These are phyloP conservation scores for Drosophila mojavensis DNA, from an alignment of 1,140 invertebrate species.

Conservation along the genomic window DNA sequence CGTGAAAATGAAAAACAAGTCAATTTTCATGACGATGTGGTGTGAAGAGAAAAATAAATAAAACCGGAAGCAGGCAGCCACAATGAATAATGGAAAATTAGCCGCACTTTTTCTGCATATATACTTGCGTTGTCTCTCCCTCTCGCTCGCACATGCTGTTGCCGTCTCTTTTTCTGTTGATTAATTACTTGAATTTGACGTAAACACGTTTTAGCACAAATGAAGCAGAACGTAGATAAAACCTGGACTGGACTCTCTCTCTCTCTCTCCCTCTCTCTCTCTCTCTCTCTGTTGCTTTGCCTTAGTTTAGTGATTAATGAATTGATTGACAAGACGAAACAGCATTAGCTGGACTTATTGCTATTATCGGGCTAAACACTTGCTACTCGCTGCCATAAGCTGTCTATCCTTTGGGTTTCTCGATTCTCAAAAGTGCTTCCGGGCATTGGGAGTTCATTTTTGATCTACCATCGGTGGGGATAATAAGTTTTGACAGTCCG, in stretches of 20 bases:
- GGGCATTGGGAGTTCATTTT: slow-evolving; percentile 23
- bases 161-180: slow-evolving; percentile 54
- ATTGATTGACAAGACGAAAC: slow-evolving; percentile 62
- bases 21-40: slow-evolving; percentile 23
- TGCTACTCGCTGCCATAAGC: slow-evolving; percentile 40
- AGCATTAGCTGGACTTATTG: slow-evolving; percentile 32
- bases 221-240: slow-evolving; percentile 75
- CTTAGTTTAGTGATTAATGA: slow-evolving; percentile 66
- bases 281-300: not conserved
- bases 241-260: not conserved
- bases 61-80: slow-evolving; percentile 44
- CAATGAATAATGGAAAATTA: slow-evolving; percentile 64
- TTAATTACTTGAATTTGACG: slow-evolving; percentile 73
- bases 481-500: slow-evolving; percentile 3
- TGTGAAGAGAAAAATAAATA: not conserved
- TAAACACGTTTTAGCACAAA: slow-evolving; percentile 74
- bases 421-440: slow-evolving; percentile 24
- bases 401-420: not conserved
- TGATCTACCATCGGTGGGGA: not conserved
- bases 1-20: slow-evolving; percentile 30
- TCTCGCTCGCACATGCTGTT: slow-evolving; percentile 2
- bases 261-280: not conserved
- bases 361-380: slow-evolving; percentile 54
- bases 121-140: not conserved
- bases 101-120: slow-evolving; percentile 35